Evolutionary conservation across 2,797 vertebrate genomes (phyloP).

Genomic region (Megaceryle alcyon): DNA sequence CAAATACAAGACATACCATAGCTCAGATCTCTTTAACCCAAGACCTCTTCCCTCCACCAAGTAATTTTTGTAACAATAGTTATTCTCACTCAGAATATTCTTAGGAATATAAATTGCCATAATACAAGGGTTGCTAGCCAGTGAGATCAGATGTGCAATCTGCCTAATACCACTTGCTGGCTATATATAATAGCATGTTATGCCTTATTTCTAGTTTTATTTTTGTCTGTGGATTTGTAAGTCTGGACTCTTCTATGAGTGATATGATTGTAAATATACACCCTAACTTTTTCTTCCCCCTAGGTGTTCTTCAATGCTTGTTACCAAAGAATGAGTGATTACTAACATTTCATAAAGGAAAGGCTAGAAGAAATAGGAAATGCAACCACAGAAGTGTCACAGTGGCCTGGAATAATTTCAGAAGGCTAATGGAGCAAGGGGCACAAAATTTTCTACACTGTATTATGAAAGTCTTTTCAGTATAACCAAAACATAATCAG

Average conservation of each 20-base stretch:
- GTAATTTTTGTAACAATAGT: neutral
- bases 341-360: neutral
- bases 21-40: neutral
- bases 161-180: neutral
- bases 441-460: neutral
- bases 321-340: neutral
- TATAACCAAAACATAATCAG: neutral
- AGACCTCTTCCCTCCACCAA: neutral
- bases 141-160: neutral
- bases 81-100: neutral
- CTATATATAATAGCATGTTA: neutral
- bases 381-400: neutral
- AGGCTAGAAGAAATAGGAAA: neutral
- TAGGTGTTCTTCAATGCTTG: neutral
- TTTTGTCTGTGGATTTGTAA: neutral
- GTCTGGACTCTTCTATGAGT: neutral
- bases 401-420: neutral
- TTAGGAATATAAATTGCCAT: neutral
- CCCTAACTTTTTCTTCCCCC: neutral
- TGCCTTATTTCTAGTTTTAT: neutral
- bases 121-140: neutral
- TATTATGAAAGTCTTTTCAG: neutral
- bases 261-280: neutral
- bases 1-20: neutral
- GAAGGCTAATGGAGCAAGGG: neutral